Evolutionary conservation across 1,140 invertebrate genomes (phyloP).

Genomic region (Parasteatoda tepidariorum): DNA sequence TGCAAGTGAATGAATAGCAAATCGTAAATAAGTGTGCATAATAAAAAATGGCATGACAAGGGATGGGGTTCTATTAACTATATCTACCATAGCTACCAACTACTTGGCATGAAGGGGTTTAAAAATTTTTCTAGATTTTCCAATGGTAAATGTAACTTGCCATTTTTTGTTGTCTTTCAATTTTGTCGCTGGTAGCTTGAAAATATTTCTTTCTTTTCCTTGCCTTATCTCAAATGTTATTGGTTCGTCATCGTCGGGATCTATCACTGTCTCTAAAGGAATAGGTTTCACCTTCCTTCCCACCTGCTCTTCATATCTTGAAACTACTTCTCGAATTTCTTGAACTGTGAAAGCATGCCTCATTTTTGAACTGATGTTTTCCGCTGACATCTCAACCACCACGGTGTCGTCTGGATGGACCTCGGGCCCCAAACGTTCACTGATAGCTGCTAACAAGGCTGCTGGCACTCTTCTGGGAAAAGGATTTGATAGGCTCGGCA

Average conservation of each 20-base stretch:
- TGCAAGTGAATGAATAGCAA: too few relatives aligned
- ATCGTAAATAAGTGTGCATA: too few relatives aligned
- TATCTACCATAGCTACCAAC: conserved; percentile 1
- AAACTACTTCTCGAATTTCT: conserved; percentile 37
- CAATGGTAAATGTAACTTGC: conserved; percentile 63
- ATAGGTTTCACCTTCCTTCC: conserved; percentile 44
- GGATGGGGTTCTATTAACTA: too few relatives aligned
- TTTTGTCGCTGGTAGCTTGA: conserved; percentile 58
- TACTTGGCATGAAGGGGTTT: conserved; percentile 49
- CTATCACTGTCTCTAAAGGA: conserved; percentile 43
- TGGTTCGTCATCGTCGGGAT: conserved; percentile 54
- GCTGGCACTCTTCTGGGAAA: conserved; percentile 47
- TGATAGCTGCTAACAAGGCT: conserved; percentile 45
- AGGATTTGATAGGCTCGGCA: conserved; percentile 26
- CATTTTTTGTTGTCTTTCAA: conserved; percentile 63
- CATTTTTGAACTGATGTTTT: conserved; percentile 36
- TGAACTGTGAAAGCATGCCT: conserved; percentile 51
- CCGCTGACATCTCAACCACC: conserved; percentile 41
- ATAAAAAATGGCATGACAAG: too few relatives aligned
- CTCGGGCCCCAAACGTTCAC: conserved; percentile 18
- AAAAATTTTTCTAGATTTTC: conserved; percentile 43
- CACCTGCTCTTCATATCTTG: conserved; percentile 28
- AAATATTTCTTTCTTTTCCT: conserved; percentile 61
- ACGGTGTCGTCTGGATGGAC: conserved; percentile 37
- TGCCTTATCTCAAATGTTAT: conserved; percentile 61